phyloP scores from a whole-genome alignment of 2,888 invertebrate species.

The Volucella bombylans region DNA sequence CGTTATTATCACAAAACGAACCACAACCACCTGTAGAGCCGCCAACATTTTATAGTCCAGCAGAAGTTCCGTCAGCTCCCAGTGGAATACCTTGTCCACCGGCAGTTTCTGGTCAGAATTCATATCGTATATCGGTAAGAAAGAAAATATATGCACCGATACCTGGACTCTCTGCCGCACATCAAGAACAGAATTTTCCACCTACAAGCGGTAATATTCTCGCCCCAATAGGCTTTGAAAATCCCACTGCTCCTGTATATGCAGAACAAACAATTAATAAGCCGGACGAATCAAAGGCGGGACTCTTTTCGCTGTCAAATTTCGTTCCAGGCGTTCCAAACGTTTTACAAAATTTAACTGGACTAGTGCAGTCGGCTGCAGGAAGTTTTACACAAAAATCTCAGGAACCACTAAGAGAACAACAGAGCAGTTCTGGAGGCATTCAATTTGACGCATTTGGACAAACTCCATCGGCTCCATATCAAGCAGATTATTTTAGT shows the following conservation, averaged over 20 bases:
- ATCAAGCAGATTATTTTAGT: slow-evolving; percentile 3
- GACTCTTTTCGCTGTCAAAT: slow-evolving; percentile 80
- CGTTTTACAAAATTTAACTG: slow-evolving; percentile 79
- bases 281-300: slow-evolving; percentile 76
- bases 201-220: slow-evolving; percentile 28
- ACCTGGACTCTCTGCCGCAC: slow-evolving; percentile 85
- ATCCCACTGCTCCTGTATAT: slow-evolving; percentile 26
- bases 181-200: slow-evolving; percentile 43
- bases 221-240: slow-evolving; percentile 52
- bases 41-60: slow-evolving; percentile 80
- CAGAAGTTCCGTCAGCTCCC: slow-evolving; percentile 76
- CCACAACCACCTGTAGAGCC: slow-evolving; percentile 75
- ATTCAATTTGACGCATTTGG: slow-evolving; percentile 35
- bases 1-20: slow-evolving; percentile 32
- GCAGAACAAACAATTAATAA: slow-evolving; percentile 32
- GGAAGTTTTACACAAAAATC: slow-evolving; percentile 75
- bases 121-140: slow-evolving; percentile 87
- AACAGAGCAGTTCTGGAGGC: slow-evolving; percentile 26
- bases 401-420: slow-evolving; percentile 44
- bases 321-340: slow-evolving; percentile 79
- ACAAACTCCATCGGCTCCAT: slow-evolving; percentile 41
- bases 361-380: slow-evolving; percentile 80
- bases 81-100: slow-evolving; percentile 52
- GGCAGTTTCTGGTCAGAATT: slow-evolving; percentile 79
- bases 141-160: slow-evolving; percentile 90